These are phyloP conservation scores for Ips nitidus DNA, from an alignment of 1,140 invertebrate genomes.

Conservation along the genomic window DNA sequence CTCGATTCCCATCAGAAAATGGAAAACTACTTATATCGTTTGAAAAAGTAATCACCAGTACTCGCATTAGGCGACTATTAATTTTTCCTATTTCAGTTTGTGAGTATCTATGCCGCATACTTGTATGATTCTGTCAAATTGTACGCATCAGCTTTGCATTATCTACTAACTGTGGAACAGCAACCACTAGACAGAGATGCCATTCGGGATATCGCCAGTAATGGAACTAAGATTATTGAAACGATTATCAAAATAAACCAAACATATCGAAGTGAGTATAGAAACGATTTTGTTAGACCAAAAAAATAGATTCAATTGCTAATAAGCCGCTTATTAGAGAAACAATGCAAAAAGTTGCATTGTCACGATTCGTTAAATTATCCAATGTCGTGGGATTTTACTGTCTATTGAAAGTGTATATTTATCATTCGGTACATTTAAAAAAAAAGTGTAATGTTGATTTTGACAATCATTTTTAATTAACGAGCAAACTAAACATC, in stretches of 20 bases:
- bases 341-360: no score
- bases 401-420: no score
- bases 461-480: no score
- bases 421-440: no score
- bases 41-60: conserved; percentile 49
- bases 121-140: conserved; percentile 93
- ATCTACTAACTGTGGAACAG: conserved; percentile 64
- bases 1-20: conserved; percentile 45
- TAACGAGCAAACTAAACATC: no score
- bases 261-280: conserved; percentile 71
- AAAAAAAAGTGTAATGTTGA: no score
- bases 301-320: not conserved
- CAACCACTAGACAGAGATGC: conserved; percentile 59
- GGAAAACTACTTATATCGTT: conserved; percentile 44
- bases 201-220: conserved; percentile 71
- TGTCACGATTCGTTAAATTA: no score
- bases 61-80: not conserved
- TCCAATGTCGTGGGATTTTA: no score
- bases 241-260: conserved; percentile 72
- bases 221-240: conserved; percentile 76
- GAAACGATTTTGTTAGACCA: not conserved
- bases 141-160: conserved; percentile 83
- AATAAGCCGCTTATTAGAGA: no score
- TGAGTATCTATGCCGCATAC: conserved; percentile 93
- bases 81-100: conserved; percentile 63